These are phyloP conservation scores for Pimpla rufipes DNA, from an alignment of 2,888 invertebrate species.

Conservation along the genomic window DNA sequence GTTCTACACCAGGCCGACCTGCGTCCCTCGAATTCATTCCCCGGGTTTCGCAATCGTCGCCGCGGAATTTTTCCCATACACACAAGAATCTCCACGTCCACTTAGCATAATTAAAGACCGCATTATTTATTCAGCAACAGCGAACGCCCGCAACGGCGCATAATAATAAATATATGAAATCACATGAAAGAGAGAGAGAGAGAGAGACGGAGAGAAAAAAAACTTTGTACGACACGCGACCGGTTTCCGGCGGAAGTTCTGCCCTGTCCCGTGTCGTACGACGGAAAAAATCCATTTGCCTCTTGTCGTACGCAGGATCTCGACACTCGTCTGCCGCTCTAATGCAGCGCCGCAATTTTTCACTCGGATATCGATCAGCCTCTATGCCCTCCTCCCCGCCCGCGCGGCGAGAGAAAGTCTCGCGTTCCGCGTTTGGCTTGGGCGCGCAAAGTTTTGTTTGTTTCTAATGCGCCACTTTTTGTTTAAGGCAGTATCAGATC, in stretches of 20 bases:
- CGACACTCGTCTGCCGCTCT: constrained; percentile 8
- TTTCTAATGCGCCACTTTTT: background rate
- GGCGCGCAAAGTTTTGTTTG: constrained; percentile 5
- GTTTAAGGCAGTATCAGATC: constrained; percentile 27
- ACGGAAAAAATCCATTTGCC: constrained; percentile 39
- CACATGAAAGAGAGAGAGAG: background rate
- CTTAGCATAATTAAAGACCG: constrained; percentile 3
- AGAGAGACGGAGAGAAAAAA: constrained; percentile 5
- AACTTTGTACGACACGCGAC: background rate
- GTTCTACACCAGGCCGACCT: background rate
- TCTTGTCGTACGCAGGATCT: constrained; percentile 37
- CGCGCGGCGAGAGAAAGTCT: background rate
- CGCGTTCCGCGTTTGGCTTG: background rate
- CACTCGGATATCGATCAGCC: constrained; percentile 46
- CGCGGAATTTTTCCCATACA: constrained; percentile 6
- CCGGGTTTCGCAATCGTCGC: constrained; percentile 12
- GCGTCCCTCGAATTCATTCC: background rate
- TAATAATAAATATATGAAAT: constrained; percentile 13
- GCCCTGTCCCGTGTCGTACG: background rate
- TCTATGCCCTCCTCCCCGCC: background rate
- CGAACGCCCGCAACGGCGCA: background rate
- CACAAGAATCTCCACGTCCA: background rate
- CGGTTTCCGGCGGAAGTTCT: constrained; percentile 17
- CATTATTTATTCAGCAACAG: constrained; percentile 6
- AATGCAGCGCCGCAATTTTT: background rate